Evolutionary conservation across 2,888 invertebrate species (phyloP), one percentile per base, ranked within the genome.

Genomic region (Cheilosia vernalis): DNA sequence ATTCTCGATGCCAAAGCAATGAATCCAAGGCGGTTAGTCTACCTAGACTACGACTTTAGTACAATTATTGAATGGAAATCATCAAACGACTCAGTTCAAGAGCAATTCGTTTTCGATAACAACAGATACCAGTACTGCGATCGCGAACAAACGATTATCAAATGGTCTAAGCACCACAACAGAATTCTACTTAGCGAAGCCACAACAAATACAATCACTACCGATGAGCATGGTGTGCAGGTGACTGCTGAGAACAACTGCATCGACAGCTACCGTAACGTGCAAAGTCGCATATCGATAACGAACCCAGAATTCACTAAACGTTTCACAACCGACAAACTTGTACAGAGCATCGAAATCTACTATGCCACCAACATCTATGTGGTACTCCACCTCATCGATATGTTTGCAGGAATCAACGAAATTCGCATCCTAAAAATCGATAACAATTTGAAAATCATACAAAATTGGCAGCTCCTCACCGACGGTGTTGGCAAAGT

Each of bases 381-480:
- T 56, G 72, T 91, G 0, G 61, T 91, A 6, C 27, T 91, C 7
- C 89, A 89, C 69, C 88, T 88, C 1, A 69, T 87, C 17, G 88
- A 89, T 66, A 69, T 79, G n/a, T 86, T 74, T 7, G 53, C 82
- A 7, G 87, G 82, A 13, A 87, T 87, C 7, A 88, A 89, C 37
- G 91, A 91, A 78, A 88, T 91, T 51, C 90, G 91, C 6, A 85
- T 91, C 15, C 72, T 91, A 30, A 89, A 87, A 47, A 81, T 90
- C 17, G 69, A 88, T 40, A 72, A 60, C 24, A 30, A 67, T 0
- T 87, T 85, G 0, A 89, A 88, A 56, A 87, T 87, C 4, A 27
- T 91, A 0, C 87, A 69, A 17, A 90, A 90, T 49, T 90, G 90
- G 90, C 91, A 91, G 37, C 88, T 89, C 0, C 58, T 91, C 6